Evolutionary conservation across 2,113 vertebrate genomes (phyloP).

Genomic region (Chitala chitala): DNA sequence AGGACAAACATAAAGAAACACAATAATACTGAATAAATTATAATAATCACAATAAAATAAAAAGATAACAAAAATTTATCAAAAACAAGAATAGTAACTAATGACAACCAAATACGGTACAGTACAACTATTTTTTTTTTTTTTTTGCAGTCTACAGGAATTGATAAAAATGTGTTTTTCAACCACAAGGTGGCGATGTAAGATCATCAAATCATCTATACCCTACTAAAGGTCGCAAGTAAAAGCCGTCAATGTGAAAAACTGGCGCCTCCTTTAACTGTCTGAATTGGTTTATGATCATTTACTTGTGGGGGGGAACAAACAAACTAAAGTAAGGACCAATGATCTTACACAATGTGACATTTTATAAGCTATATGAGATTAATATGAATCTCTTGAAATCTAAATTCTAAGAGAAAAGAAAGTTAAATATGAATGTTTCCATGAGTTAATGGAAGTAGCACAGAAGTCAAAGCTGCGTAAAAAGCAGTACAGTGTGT

Average conservation of each 20-base stretch:
- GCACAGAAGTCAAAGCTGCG: too few species aligned
- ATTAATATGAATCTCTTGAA: too few species aligned
- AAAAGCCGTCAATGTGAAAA: not conserved
- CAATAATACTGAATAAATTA: conserved; percentile 38
- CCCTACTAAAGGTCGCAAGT: not conserved
- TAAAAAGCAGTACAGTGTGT: not conserved
- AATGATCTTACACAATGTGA: too few species aligned
- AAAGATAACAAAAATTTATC: too few species aligned
- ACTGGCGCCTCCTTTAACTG: not conserved
- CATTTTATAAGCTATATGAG: too few species aligned
- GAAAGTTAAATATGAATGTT: too few species aligned
- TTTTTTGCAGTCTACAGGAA: not conserved
- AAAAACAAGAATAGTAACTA: conserved; percentile 4
- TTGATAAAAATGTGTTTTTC: not conserved
- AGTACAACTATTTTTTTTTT: not conserved
- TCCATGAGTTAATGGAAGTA: too few species aligned
- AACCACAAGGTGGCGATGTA: conserved; percentile 14
- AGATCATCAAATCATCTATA: not conserved
- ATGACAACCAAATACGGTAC: not conserved
- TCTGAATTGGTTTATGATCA: too few species aligned
- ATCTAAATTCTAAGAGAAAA: too few species aligned
- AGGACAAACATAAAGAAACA: conserved; percentile 25
- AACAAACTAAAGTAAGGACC: too few species aligned
- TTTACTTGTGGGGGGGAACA: too few species aligned
- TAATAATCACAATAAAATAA: conserved; percentile 15